phyloP scores from a whole-genome alignment of 2,797 vertebrate genomes.

The Pogoniulus pusillus region DNA sequence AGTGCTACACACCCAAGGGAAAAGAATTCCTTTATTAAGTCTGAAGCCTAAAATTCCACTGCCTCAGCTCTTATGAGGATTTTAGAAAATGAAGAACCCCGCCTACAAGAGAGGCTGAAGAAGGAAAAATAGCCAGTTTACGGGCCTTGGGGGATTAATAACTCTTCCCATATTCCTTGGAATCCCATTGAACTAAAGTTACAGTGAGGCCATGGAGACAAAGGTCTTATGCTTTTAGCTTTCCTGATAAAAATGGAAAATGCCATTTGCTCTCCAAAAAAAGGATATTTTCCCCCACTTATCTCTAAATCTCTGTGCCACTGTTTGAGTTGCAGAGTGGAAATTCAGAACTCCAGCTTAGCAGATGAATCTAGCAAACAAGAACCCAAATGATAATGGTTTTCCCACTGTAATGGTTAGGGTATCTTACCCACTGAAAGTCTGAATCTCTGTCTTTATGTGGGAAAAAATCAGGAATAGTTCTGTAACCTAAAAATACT shows the following conservation, averaged over 20 bases:
- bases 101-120: conserved; percentile 66
- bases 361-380: neutral
- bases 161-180: conserved; percentile 76
- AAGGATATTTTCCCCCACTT: neutral
- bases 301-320: neutral
- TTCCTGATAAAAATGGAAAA: conserved; percentile 72
- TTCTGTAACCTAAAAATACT: neutral
- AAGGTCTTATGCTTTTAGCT: conserved; percentile 50
- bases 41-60: conserved; percentile 61
- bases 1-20: conserved; percentile 30
- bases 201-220: conserved; percentile 65
- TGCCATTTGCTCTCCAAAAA: neutral
- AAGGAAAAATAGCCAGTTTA: conserved; percentile 68
- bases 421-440: neutral
- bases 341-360: neutral
- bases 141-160: conserved; percentile 75
- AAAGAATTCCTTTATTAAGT: conserved; percentile 50
- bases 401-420: neutral
- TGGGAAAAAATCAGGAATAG: neutral
- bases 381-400: neutral
- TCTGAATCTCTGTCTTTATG: neutral
- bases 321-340: neutral
- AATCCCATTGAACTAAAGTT: conserved; percentile 80
- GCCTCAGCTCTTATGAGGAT: conserved; percentile 67
- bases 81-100: conserved; percentile 56